Evolutionary conservation across 2,113 vertebrate species (phyloP), one percentile per base, ranked within the genome.

Genomic region (Pitta sordida): DNA sequence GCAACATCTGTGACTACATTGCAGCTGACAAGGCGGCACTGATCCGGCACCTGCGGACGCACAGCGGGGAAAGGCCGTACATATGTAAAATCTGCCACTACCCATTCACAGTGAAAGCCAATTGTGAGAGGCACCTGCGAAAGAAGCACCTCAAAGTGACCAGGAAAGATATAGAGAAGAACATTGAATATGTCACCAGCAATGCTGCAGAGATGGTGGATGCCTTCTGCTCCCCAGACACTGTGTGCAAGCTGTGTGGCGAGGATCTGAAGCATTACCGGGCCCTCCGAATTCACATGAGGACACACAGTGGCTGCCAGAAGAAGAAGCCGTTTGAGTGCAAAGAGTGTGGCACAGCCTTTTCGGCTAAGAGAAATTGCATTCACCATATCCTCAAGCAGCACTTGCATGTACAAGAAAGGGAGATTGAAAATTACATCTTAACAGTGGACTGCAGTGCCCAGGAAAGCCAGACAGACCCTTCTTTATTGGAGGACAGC

Each of bases 61-160:
- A 99, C 98, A 99, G 99, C 0, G 99, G 99, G 8, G 99, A 99
- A 96, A 98, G 99, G 74, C 99, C 99, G 5, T 99, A 99, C 60
- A 98, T 99, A 83, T 99, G 99, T 95, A 98, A 99, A n/a, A 98
- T 99, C 95, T 99, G 99, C 96, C 99, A 99, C 94, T 99, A 99
- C 90, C 99, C 99, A 0, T 99, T 99, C 98, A 99, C 99, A 1
- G 99, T 99, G 94, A 99, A 99, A 94, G 99, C 99, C 94, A 99
- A 99, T 96, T 99, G 99, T 2, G 99, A 99, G 97, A 98, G 99
- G 86, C 99, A 99, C 96, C 98, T 99, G 89, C 98, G 99, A 53
- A 99, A 99, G 97, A 99, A 99, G 95, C 99, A 99, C 97, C 98
- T 98, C 95, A 99, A 99, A 96, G 98, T 98, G 23, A 99, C 98